Percentiles rank a stretch among this genome's conserved stretches.
phyloP scores from a whole-genome alignment of 2,797 vertebrate species.

The Neosilurus mollespiculum region DNA sequence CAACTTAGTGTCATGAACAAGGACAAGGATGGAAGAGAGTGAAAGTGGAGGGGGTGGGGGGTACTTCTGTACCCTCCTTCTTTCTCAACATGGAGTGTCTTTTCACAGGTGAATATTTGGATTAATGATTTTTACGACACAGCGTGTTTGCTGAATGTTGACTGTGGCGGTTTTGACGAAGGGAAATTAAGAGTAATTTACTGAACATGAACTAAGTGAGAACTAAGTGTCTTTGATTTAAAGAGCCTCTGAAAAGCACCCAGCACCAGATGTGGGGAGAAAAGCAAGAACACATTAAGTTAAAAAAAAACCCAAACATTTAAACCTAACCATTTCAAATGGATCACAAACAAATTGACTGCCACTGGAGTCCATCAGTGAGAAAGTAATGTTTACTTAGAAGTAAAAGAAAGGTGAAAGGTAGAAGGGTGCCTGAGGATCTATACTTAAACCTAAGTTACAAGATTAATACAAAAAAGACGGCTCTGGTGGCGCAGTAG shows the following conservation, averaged over 20 bases:
- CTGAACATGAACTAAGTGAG: slow-evolving; percentile 7
- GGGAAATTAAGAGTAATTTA: slow-evolving; percentile 23
- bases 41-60: slow-evolving; percentile 19
- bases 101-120: slow-evolving; percentile 39
- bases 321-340: not conserved
- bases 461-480: slow-evolving; percentile 1
- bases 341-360: not conserved
- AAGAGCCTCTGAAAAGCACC: slow-evolving; percentile 23
- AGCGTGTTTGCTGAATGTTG: slow-evolving; percentile 28
- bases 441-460: not conserved
- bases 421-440: not conserved
- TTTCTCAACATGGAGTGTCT: slow-evolving; percentile 17
- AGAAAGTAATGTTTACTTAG: not conserved
- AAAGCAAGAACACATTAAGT: not conserved
- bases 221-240: slow-evolving; percentile 33
- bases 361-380: not conserved
- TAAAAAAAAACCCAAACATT: not conserved
- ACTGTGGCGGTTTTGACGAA: slow-evolving; percentile 19
- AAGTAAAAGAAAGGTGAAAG: not conserved
- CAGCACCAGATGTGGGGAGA: slow-evolving; percentile 15
- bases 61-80: slow-evolving; percentile 15
- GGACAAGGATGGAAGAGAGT: slow-evolving; percentile 6
- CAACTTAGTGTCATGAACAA: slow-evolving; percentile 42
- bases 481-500: too few species aligned
- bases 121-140: slow-evolving; percentile 26